phyloP scores from a whole-genome alignment of 2,888 invertebrate species.

The Aspidiotus destructor region DNA sequence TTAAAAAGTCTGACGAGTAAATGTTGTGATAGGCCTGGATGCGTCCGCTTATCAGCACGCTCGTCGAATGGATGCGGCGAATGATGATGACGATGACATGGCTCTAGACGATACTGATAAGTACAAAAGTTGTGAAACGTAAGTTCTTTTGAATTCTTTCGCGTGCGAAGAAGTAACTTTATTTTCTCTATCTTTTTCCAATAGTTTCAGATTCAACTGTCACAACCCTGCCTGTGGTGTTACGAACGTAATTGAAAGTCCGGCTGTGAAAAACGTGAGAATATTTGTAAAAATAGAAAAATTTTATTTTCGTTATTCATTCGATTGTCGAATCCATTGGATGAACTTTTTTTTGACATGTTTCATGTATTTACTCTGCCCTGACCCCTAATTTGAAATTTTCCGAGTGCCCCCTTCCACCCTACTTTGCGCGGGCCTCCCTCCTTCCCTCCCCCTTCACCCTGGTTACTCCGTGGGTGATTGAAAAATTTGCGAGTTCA shows the following conservation, averaged over 20 bases:
- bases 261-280: constrained; percentile 34
- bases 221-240: constrained; percentile 44
- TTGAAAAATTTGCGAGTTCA: no score
- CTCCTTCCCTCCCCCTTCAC: no score
- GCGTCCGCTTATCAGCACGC: constrained; percentile 10
- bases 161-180: not conserved
- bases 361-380: no score
- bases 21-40: constrained; percentile 12
- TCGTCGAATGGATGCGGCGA: constrained; percentile 35
- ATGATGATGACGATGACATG: constrained; percentile 38
- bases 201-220: constrained; percentile 57
- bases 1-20: not conserved
- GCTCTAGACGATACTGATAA: constrained; percentile 46
- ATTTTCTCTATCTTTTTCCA: constrained; percentile 35
- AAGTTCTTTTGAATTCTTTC: constrained; percentile 36
- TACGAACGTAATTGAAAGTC: constrained; percentile 45
- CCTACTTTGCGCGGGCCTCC: no score
- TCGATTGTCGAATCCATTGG: not conserved
- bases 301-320: not conserved
- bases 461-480: no score
- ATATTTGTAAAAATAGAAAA: not conserved
- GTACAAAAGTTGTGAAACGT: constrained; percentile 48
- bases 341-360: constrained; percentile 7
- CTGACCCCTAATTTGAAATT: no score
- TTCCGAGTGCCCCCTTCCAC: no score